phyloP scores from a whole-genome alignment of 2,797 vertebrate genomes.

The Hydrolagus colliei region DNA sequence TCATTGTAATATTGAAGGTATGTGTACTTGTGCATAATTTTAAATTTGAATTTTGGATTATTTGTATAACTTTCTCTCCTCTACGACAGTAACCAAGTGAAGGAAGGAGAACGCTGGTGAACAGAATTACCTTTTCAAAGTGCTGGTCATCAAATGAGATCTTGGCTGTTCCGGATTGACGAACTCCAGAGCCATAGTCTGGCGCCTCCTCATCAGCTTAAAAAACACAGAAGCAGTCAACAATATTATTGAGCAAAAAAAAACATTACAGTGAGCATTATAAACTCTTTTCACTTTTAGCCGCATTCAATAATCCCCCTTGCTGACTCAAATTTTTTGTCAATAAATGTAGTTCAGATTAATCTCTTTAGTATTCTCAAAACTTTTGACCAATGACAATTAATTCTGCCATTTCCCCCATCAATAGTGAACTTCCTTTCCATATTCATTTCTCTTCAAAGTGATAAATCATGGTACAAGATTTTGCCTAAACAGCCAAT shows the following conservation, averaged over 20 bases:
- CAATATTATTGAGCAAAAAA: background rate
- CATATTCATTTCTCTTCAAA: too few species aligned
- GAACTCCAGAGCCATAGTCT: constrained; percentile 85
- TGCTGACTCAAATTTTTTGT: too few species aligned
- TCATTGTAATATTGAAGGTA: background rate
- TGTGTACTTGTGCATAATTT: too few species aligned
- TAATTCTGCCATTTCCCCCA: too few species aligned
- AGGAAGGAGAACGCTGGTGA: background rate
- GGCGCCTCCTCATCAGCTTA: constrained; percentile 93
- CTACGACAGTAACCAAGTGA: background rate
- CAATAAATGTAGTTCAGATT: too few species aligned
- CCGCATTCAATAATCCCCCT: too few species aligned
- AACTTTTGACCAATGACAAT: too few species aligned
- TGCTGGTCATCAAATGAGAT: constrained; percentile 95
- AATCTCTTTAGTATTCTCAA: too few species aligned
- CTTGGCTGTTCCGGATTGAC: constrained; percentile 88
- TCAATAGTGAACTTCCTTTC: too few species aligned
- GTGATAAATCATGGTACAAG: too few species aligned
- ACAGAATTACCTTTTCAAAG: constrained; percentile 78
- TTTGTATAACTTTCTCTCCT: background rate
- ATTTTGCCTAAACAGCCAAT: too few species aligned
- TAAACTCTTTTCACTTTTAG: background rate
- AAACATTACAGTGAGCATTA: background rate
- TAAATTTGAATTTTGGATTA: background rate
- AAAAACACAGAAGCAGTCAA: constrained; percentile 52